Evolutionary conservation across 2,113 vertebrate species (phyloP).

Genomic region (Ariopsis seemanni): DNA sequence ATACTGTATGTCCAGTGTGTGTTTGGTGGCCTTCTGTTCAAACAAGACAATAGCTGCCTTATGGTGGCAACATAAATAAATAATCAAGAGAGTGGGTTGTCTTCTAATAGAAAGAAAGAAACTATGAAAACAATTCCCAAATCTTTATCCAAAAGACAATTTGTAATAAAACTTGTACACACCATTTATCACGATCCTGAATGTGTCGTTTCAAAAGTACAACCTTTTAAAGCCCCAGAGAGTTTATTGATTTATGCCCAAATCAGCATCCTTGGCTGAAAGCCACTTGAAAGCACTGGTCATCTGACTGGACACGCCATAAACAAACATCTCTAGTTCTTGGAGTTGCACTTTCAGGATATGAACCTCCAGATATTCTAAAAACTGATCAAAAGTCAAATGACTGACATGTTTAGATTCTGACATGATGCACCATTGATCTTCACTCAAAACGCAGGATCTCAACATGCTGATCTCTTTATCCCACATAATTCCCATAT

Average conservation of each 20-base stretch:
- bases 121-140: neutral
- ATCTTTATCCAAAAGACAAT: neutral
- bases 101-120: neutral
- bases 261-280: neutral
- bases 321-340: neutral
- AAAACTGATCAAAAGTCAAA: neutral
- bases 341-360: neutral
- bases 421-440: neutral
- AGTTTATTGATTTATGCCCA: neutral
- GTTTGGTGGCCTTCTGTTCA: conserved; percentile 50
- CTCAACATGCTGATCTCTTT: neutral
- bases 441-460: neutral
- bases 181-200: neutral
- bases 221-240: neutral
- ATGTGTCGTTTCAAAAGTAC: neutral
- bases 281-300: neutral
- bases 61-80: conserved; percentile 10
- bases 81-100: neutral
- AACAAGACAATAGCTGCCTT: conserved; percentile 56
- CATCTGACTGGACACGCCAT: neutral
- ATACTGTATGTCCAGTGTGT: conserved; percentile 4
- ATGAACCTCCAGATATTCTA: neutral
- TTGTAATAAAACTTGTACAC: neutral
- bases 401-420: neutral
- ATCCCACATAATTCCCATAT: neutral